Evolutionary conservation across 2,888 invertebrate genomes (phyloP).

Genomic region (Trypoxylon attenuatum): DNA sequence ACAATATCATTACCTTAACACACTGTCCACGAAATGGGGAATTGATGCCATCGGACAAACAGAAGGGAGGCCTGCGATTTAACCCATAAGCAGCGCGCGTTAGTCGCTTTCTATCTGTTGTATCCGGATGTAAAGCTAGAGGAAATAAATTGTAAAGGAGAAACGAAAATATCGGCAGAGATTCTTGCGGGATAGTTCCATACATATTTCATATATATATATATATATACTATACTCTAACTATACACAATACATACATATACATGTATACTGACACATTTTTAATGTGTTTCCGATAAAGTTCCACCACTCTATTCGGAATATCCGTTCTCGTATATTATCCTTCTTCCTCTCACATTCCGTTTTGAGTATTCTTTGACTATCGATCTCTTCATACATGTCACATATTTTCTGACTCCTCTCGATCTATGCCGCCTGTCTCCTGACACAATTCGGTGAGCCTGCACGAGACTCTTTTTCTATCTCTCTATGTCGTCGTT

Average conservation of each 20-base stretch:
- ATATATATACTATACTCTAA: too few relatives aligned
- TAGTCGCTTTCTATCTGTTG: constrained; percentile 22
- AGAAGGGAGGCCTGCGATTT: background rate
- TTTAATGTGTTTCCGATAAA: background rate
- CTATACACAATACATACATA: background rate
- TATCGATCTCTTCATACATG: background rate
- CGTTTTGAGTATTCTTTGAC: constrained; percentile 3
- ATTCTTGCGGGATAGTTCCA: constrained; percentile 32
- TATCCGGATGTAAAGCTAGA: constrained; percentile 45
- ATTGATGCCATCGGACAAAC: background rate
- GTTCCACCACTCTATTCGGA: too few relatives aligned
- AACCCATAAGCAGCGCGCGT: background rate
- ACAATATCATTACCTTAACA: too few relatives aligned
- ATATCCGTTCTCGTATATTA: too few relatives aligned
- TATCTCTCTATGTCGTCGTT: background rate
- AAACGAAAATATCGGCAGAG: constrained; percentile 30
- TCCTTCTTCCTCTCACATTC: background rate
- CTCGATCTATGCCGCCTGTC: background rate
- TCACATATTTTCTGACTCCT: background rate
- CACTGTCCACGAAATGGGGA: background rate
- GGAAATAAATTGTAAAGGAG: constrained; percentile 40
- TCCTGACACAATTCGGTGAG: background rate
- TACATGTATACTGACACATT: background rate
- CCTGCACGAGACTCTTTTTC: background rate
- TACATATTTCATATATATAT: background rate